Conservation (phyloP, 2,113 vertebrate species). For the Atlantisia rogersi region DNA sequence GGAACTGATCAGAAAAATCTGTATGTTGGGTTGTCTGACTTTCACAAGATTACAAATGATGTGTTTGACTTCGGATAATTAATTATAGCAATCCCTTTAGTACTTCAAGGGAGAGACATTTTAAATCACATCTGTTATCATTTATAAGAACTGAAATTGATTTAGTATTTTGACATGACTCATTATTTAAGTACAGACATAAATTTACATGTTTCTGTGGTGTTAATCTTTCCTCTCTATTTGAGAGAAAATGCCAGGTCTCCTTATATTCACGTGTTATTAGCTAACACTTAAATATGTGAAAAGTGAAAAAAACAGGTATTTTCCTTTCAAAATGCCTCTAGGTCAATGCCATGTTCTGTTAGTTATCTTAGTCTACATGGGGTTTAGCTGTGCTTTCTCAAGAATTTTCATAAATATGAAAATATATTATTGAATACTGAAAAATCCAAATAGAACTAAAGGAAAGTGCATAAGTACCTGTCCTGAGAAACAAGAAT, state of each 20-base stretch:
- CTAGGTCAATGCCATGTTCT: neutral
- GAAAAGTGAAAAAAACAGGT: neutral
- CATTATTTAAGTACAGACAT: neutral
- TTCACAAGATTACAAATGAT: neutral
- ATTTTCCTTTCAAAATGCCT: neutral
- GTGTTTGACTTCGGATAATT: neutral
- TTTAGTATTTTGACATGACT: neutral
- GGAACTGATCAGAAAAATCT: neutral
- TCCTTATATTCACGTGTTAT: neutral
- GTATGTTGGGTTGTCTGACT: neutral
- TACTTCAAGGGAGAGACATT: neutral
- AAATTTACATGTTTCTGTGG: neutral
- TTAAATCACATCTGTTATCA: neutral
- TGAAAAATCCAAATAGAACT: neutral
- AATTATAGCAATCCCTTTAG: neutral
- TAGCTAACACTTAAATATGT: neutral
- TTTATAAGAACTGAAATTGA: neutral
- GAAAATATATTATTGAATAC: neutral
- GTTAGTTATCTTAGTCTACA: neutral
- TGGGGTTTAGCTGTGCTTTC: neutral
- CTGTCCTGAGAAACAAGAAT: neutral
- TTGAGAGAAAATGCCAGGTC: neutral
- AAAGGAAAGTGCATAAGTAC: neutral
- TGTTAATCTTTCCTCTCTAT: neutral
- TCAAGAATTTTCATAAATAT: constrained; percentile 36